Base-by-base conservation (phyloP, 1,140 invertebrate species). In the Orchestia grillus region DNA sequence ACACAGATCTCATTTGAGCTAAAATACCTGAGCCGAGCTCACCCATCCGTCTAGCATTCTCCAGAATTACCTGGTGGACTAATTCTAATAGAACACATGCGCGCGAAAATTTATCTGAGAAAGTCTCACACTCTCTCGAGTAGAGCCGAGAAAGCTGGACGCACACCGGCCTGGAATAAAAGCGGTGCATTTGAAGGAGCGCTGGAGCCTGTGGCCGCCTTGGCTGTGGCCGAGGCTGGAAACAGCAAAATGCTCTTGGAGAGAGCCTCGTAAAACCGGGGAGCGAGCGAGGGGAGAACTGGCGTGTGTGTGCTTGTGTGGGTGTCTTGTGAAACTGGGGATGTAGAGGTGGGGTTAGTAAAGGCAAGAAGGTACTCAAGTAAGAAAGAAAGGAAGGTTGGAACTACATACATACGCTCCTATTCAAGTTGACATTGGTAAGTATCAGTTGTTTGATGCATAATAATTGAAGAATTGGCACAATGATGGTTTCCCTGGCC, bases 221-320 rank as follows among this genome's bases (percentile, higher is more conserved):
- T 90, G 88, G 15, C 62, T 90, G 0, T 19, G 88, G 88, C 92
- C 44, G 43, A n/a, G 36, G 43, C 92, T 44, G 44, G 41, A 44
- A 47, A 94, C 92, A 94, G 43, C 43, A 94, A 94, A 94, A 94
- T 45, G 92, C 92, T 94, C 92, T 94, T 40, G 44, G 19, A 11
- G 92, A 45, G 92, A 6, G 19, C 41, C 8, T 91, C 43, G 92
- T 94, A 94, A 94, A 94, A 45, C 92, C 4, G 41, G 19, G 92
- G 41, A 16, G 92, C 44, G 6, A 6, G 40, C 19, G 36, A 94
- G 92, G 44, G 92, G 43, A 40, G 8, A 44, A 42, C 16, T 44
- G 44, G 28, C 36, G 62, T 77, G 28, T 77, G 62, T 44, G 44
- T 42, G 6, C 4, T n/a, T 6, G 92, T 40, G 19, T n/a, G 44